phyloP scores from a whole-genome alignment of 1,140 invertebrate genomes.

The Ridgeia piscesae region DNA sequence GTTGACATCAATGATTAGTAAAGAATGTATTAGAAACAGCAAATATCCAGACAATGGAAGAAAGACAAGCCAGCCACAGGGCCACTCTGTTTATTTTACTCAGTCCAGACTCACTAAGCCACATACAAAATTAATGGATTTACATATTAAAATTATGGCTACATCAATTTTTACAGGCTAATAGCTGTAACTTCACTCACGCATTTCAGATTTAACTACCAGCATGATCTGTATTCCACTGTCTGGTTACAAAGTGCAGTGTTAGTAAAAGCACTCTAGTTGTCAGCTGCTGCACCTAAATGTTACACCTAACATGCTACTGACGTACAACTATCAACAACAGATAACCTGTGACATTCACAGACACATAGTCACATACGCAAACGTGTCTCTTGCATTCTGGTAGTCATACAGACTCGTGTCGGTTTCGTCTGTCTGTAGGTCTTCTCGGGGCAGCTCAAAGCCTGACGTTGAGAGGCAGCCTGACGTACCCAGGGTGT shows the following conservation, averaged over 20 bases:
- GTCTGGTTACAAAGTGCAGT: background rate
- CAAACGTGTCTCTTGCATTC: slow-evolving; percentile 20
- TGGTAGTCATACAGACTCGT: slow-evolving; percentile 25
- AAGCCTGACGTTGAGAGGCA: background rate
- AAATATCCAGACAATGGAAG: background rate
- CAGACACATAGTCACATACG: background rate
- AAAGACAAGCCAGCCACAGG: background rate
- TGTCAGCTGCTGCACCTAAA: background rate
- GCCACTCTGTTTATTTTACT: background rate
- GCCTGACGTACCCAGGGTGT: background rate
- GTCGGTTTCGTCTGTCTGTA: slow-evolving; percentile 19
- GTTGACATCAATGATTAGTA: background rate
- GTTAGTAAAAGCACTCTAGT: background rate
- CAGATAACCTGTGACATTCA: background rate
- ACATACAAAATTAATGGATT: background rate
- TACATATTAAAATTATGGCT: background rate
- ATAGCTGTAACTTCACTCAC: background rate
- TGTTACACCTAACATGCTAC: background rate
- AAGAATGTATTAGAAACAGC: background rate
- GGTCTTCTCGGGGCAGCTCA: background rate
- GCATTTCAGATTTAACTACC: background rate
- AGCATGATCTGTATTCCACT: background rate
- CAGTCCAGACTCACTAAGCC: background rate
- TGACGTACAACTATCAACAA: background rate
- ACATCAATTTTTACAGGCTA: background rate